phyloP scores from a whole-genome alignment of 1,140 invertebrate species.

The Manduca sexta region DNA sequence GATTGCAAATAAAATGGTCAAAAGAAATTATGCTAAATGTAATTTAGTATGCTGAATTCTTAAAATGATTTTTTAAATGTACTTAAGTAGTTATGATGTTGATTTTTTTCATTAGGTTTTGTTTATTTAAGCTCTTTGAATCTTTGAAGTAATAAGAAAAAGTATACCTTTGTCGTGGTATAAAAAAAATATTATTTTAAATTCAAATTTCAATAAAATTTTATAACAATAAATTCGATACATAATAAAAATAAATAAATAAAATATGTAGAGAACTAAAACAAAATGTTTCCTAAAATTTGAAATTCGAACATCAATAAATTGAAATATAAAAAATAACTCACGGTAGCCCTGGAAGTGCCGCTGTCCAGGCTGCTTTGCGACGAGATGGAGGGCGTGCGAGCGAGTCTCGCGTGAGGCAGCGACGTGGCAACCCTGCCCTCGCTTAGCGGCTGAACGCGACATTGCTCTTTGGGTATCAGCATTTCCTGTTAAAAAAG shows the following conservation, averaged over 20 bases:
- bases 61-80: too few relatives aligned
- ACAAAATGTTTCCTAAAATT: too few relatives aligned
- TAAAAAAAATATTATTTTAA: background rate
- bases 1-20: too few relatives aligned
- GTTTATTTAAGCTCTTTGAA: too few relatives aligned
- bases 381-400: conserved; percentile 86
- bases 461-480: conserved; percentile 60
- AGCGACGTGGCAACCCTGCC: conserved; percentile 47
- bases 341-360: conserved; percentile 78
- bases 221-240: background rate
- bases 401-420: conserved; percentile 62
- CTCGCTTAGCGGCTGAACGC: conserved; percentile 49
- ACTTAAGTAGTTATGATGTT: too few relatives aligned
- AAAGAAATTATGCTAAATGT: too few relatives aligned
- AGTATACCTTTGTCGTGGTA: too few relatives aligned
- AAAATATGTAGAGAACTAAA: too few relatives aligned
- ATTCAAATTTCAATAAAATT: background rate
- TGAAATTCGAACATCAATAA: too few relatives aligned
- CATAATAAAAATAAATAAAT: background rate
- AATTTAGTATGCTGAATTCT: too few relatives aligned
- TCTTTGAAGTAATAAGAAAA: too few relatives aligned
- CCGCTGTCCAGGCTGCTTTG: conserved; percentile 85
- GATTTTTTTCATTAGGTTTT: too few relatives aligned
- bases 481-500: conserved; percentile 50
- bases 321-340: conserved; percentile 5